A percentile compares a stretch with the other conserved stretches of the same genome.
phyloP scores from a whole-genome alignment of 2,797 vertebrate genomes.

The Typhlichthys subterraneus region DNA sequence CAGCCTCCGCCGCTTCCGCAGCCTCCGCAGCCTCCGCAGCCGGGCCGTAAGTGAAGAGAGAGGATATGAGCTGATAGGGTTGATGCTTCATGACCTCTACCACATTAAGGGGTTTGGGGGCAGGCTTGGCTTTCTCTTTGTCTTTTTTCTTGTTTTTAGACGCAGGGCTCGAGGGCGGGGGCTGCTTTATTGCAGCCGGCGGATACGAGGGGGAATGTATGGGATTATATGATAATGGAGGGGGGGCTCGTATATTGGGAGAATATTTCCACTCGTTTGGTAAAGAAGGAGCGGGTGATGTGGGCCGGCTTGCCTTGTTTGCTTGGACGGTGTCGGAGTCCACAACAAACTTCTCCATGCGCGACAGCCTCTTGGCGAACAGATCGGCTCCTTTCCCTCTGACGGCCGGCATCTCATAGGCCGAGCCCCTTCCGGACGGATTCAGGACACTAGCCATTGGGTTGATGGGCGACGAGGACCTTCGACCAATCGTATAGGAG shows the following conservation, averaged over 20 bases:
- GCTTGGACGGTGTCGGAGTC: conserved; percentile 94
- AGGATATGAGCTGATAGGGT: conserved; percentile 92
- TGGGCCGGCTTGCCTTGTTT: conserved; percentile 81
- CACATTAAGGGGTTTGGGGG: conserved; percentile 89
- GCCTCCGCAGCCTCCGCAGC: conserved; percentile 70
- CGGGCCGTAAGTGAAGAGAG: conserved; percentile 93
- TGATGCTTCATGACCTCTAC: conserved; percentile 98
- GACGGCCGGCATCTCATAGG: conserved; percentile 88
- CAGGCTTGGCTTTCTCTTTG: conserved; percentile 80
- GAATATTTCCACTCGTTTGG: conserved; percentile 95
- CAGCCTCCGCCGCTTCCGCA: conserved; percentile 54
- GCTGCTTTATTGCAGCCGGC: conserved; percentile 84
- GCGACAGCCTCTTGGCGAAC: conserved; percentile 94
- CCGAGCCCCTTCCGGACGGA: conserved; percentile 71
- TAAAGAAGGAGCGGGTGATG: conserved; percentile 90
- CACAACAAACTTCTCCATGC: conserved; percentile 97
- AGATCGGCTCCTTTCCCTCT: conserved; percentile 94
- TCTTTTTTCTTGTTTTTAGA: conserved; percentile 84
- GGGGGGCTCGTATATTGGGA: conserved; percentile 92
- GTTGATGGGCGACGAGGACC: conserved; percentile 74
- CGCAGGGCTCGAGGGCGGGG: conserved; percentile 69
- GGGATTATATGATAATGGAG: conserved; percentile 91
- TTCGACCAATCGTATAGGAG: conserved; percentile 64
- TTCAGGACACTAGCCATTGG: conserved; percentile 75
- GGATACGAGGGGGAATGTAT: conserved; percentile 93